Evolutionary conservation across 2,113 vertebrate species (phyloP).

Genomic region (Ciconia maguari): DNA sequence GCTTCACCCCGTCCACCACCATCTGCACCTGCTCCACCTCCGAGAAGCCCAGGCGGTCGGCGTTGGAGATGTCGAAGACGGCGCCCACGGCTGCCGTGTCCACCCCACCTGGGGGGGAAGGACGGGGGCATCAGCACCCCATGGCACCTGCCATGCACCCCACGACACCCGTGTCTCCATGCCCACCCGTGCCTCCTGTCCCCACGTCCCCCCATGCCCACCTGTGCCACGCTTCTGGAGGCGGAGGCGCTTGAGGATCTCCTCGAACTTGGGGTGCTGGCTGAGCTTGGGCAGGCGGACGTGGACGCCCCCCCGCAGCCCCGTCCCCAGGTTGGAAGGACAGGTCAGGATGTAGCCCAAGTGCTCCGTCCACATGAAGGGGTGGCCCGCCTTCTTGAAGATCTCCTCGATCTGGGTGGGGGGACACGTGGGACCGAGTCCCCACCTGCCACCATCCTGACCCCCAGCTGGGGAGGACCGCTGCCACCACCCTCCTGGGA

Average conservation of each 20-base stretch:
- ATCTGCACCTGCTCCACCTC: constrained; percentile 94
- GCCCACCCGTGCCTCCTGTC: no score
- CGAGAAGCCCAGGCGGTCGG: constrained; percentile 92
- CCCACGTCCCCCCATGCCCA: neutral
- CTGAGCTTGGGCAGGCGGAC: constrained; percentile 89
- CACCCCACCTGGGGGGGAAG: constrained; percentile 82
- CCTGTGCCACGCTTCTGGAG: constrained; percentile 98
- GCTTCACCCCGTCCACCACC: constrained; percentile 96
- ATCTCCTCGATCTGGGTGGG: constrained; percentile 86
- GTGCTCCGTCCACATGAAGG: constrained; percentile 95
- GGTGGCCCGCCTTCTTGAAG: constrained; percentile 91
- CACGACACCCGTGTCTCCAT: neutral
- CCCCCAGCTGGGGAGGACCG: neutral
- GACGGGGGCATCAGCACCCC: no score
- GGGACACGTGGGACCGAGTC: neutral
- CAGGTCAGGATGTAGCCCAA: constrained; percentile 92
- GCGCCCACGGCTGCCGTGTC: constrained; percentile 93
- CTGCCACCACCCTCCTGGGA: neutral
- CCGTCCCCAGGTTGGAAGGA: constrained; percentile 93
- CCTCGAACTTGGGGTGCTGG: constrained; percentile 93
- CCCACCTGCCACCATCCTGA: neutral
- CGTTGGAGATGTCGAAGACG: constrained; percentile 94
- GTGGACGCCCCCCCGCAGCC: constrained; percentile 91
- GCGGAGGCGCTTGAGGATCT: constrained; percentile 89
- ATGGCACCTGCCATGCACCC: neutral